Base-by-base conservation (phyloP, 2,797 vertebrate species). In the Siniperca undulata region DNA sequence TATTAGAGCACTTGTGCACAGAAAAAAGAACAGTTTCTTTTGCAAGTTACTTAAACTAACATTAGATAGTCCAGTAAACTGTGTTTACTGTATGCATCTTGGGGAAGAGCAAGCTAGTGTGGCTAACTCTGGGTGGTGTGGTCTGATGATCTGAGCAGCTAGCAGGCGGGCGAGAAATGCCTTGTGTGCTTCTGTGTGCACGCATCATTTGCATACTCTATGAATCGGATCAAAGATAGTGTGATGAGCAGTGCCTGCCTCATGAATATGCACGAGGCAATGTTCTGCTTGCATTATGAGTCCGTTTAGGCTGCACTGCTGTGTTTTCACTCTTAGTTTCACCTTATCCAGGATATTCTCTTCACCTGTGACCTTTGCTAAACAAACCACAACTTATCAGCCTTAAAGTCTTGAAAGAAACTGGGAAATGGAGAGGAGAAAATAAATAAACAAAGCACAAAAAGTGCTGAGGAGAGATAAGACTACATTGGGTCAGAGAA, bases 391-490 rank as follows among this genome's bases (percentile, higher is more conserved):
- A 85, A 82, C 79, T 86, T 87, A 91, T 92, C 92, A 71, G 70
- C 27, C 80, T 88, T 70, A 64, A 87, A 90, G 87, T 91, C 81
- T 84, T 70, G 68, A 82, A 78, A 70, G 79, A 80, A 88, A 86
- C 68, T 64, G 66, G 75, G 88, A 68, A 89, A 92, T 71, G 75
- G 82, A 90, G 78, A 86, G 48, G 24, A 78, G 78, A 48, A 91
- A 89, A 92, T 89, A 92, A 87, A 91, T 84, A 93, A 88, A 91
- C 84, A 89, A 91, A 87, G 81, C 77, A 74, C 22, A 78, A 87
- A 93, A 92, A 91, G 74, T 90, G 88, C 89, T 89, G 93, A 91
- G 86, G 77, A 87, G 62, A 91, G 91, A 92, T 93, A 92, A 92
- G 86, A 90, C 83, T 70, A 87, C 70, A 78, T 48, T 71, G 80